A percentile compares a stretch with the other conserved stretches of the same genome.
phyloP scores from a whole-genome alignment of 2,888 invertebrate species.

The Tillus elongatus region DNA sequence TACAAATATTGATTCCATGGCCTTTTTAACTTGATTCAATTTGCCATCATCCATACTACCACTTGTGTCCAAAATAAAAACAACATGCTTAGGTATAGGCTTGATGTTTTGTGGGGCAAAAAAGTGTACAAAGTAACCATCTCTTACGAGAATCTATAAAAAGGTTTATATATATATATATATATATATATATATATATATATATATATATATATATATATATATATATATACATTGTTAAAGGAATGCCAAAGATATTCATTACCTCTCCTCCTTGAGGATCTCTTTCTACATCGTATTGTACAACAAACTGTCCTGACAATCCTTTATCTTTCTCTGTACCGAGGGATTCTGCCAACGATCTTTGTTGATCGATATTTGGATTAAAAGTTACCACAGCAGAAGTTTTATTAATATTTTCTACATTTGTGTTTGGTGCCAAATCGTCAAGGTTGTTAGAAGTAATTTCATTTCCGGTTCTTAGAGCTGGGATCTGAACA shows the following conservation, averaged over 20 bases:
- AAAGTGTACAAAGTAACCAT: constrained; percentile 69
- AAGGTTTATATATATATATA: no score
- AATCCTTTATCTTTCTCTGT: constrained; percentile 43
- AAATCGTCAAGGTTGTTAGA: constrained; percentile 43
- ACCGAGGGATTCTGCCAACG: constrained; percentile 38
- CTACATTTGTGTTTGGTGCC: constrained; percentile 32
- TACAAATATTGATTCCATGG: constrained; percentile 58
- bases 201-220: no score
- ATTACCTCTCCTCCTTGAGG: constrained; percentile 48
- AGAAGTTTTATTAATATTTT: constrained; percentile 26
- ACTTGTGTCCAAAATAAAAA: constrained; percentile 67
- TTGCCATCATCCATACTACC: constrained; percentile 65
- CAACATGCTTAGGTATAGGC: constrained; percentile 55
- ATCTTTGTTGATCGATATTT: constrained; percentile 47
- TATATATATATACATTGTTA: no score
- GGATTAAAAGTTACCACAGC: constrained; percentile 46
- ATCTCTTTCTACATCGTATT: constrained; percentile 54
- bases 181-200: no score
- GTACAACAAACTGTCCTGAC: constrained; percentile 54
- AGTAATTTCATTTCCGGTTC: constrained; percentile 55
- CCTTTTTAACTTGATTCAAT: constrained; percentile 56
- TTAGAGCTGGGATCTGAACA: constrained; percentile 54
- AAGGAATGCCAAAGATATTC: no score
- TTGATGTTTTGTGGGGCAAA: constrained; percentile 55
- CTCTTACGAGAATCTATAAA: constrained; percentile 52